Base-by-base conservation (phyloP, 2,888 invertebrate species). In the Cataglyphis altisquamis region DNA sequence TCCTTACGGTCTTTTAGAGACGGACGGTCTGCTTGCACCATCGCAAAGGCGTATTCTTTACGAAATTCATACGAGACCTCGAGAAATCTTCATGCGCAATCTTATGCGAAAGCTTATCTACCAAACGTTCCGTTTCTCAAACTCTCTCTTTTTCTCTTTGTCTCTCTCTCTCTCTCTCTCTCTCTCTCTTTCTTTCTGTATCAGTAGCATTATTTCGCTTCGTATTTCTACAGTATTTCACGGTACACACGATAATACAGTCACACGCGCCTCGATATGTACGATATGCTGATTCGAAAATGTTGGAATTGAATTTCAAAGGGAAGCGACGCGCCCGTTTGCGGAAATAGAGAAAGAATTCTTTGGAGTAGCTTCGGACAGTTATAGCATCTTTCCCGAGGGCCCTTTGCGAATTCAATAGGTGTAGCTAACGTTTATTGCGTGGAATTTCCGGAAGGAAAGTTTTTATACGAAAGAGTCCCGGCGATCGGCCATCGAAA, bases 331-430 rank as follows among this genome's bases (percentile, higher is more conserved):
- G 63, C 67, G 48, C 62, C 52, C n/a, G 74, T 66, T 36, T 60
- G 64, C 32, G 57, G 48, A 70, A 60, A 48, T 18, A 29, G 74
- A 55, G 74, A 36, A 70, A 29, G 73, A 77, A 67, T 67, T 62
- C 73, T 21, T 21, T 45, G 32, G 39, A 63, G 67, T 81, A 57
- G 52, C 57, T 55, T 57, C 45, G 41, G 68, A 74, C 63, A 73
- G 83, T 81, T 81, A 73, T 72, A 64, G 57, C 73, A 63, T 29
- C 64, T 60, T 68, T 41, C 57, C 64, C 55, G 25, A 36, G 62
- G 78, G 84, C n/a, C 74, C 62, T 83, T 73, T 84, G 78, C 66
- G 74, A 82, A 87, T 87, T 86, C 83, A 70, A 84, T 78, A 60
- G 82, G 48, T 77, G 86, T 73, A 68, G 55, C 81, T 68, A 81